phyloP scores from a whole-genome alignment of 2,113 vertebrate species.

The Panthera uncia region DNA sequence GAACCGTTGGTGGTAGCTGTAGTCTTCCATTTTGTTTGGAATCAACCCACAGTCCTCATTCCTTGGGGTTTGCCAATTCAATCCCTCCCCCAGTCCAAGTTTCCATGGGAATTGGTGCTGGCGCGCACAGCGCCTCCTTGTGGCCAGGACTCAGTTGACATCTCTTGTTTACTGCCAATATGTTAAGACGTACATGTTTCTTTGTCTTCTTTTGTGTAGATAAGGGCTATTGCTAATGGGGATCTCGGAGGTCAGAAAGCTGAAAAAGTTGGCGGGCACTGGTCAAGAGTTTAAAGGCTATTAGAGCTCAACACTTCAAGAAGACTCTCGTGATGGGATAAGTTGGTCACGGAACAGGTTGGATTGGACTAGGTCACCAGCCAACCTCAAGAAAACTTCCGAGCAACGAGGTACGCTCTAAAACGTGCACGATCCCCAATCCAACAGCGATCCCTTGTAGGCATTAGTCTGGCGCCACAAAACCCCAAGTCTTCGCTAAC shows the following conservation, averaged over 20 bases:
- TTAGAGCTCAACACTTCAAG: background rate
- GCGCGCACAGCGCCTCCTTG: background rate
- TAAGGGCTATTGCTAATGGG: background rate
- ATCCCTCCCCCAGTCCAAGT: background rate
- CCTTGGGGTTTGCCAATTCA: background rate
- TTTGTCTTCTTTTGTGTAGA: background rate
- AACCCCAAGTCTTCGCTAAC: background rate
- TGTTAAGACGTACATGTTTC: background rate
- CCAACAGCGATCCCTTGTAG: background rate
- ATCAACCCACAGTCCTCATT: background rate
- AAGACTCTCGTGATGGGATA: fast-evolving
- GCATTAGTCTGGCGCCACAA: background rate
- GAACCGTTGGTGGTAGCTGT: background rate
- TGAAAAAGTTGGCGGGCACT: background rate
- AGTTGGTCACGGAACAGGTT: background rate
- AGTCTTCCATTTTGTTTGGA: background rate
- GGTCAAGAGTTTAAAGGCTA: background rate
- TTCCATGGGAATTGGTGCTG: background rate
- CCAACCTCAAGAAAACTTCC: background rate
- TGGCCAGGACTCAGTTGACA: background rate
- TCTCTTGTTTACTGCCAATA: background rate
- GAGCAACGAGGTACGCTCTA: background rate
- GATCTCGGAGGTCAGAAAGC: background rate
- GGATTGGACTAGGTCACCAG: background rate
- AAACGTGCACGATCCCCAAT: background rate